A percentile compares a stretch with the other conserved stretches of the same genome.
phyloP scores from a whole-genome alignment of 2,888 invertebrate genomes.

The Melolontha melolontha region DNA sequence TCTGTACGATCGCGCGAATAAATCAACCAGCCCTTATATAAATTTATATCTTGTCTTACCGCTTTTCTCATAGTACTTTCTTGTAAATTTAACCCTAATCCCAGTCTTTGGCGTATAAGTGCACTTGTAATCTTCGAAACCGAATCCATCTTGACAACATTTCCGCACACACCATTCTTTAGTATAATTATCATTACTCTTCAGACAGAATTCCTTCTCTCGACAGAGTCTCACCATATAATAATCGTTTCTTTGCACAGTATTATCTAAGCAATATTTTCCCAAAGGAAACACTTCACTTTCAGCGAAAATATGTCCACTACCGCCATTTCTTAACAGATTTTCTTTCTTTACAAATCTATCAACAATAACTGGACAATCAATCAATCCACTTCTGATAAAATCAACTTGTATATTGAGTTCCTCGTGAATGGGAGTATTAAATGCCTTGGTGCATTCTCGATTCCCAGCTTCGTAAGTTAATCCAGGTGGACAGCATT shows the following conservation, averaged over 20 bases:
- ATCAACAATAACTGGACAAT: conserved; percentile 8
- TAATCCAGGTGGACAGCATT: conserved; percentile 26
- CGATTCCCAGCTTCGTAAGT: conserved; percentile 2
- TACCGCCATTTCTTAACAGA: neutral
- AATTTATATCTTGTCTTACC: no score
- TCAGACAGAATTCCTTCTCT: conserved; percentile 1
- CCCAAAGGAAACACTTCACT: neutral
- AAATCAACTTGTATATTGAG: neutral
- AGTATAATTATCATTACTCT: neutral
- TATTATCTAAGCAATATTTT: conserved; percentile 21
- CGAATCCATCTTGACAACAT: conserved; percentile 21
- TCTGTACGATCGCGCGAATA: no score
- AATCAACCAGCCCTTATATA: no score
- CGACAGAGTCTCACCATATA: conserved; percentile 9
- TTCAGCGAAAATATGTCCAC: neutral
- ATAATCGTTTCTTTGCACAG: neutral
- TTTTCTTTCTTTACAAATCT: conserved; percentile 10
- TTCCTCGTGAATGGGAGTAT: conserved; percentile 9
- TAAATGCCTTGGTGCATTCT: conserved; percentile 1
- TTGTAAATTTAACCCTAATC: conserved; percentile 4
- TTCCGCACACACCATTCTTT: conserved; percentile 21
- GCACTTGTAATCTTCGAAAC: conserved; percentile 19
- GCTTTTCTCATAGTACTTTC: conserved; percentile 8
- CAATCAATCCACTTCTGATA: neutral
- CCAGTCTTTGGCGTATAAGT: neutral